Conservation (phyloP, 2,113 vertebrate species). For the Salvelinus alpinus region DNA sequence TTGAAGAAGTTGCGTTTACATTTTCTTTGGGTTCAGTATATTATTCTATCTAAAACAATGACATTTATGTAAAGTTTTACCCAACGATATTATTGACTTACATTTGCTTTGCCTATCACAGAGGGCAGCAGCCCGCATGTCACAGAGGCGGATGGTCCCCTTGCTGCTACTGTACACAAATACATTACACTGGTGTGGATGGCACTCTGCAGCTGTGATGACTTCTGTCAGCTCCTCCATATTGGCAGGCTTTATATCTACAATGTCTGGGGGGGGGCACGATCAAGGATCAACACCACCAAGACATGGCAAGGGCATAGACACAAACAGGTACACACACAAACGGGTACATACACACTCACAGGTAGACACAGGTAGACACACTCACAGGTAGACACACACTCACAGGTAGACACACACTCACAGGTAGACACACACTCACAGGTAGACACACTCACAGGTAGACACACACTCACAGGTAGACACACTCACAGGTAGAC, state of each 20-base stretch:
- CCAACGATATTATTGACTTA: constrained; percentile 21
- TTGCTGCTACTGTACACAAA: constrained; percentile 66
- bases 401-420: too few relatives aligned
- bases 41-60: too few relatives aligned
- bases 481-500: too few relatives aligned
- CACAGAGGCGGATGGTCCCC: constrained; percentile 61
- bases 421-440: too few relatives aligned
- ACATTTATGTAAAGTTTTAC: too few relatives aligned
- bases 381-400: too few relatives aligned
- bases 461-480: too few relatives aligned
- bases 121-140: constrained; percentile 55
- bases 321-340: not conserved
- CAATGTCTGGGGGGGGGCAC: constrained; percentile 47
- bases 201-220: constrained; percentile 62
- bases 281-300: constrained; percentile 37
- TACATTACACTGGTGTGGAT: constrained; percentile 61
- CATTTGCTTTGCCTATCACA: constrained; percentile 61
- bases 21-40: too few relatives aligned
- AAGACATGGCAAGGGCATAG: not conserved
- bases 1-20: too few relatives aligned
- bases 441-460: too few relatives aligned
- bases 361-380: too few relatives aligned
- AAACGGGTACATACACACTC: not conserved
- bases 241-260: constrained; percentile 67
- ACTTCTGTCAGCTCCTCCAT: constrained; percentile 67